These are phyloP conservation scores for Felis catus DNA, from an alignment of 2,113 vertebrate genomes.

Conservation along the genomic window F.catus_Fca126_mat1.0 CM031423.1:49775001-49775500, in stretches of 20 bases:
- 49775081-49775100: neutral
- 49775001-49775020: neutral
- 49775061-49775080: neutral
- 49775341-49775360: neutral
- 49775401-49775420: neutral
- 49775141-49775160: neutral
- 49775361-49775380: constrained; percentile 8
- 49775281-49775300: constrained; percentile 58
- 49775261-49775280: constrained; percentile 43
- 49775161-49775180: neutral
- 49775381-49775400: constrained; percentile 55
- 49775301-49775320: constrained; percentile 36
- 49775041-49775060: neutral
- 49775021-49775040: neutral
- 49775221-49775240: neutral
- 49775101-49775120: neutral
- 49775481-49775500: neutral
- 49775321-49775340: neutral
- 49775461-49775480: neutral
- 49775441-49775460: constrained; percentile 22
- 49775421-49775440: neutral
- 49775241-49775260: constrained; percentile 61
- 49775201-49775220: constrained; percentile 37
- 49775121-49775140: neutral
- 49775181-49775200: constrained; percentile 12